Base-by-base conservation (phyloP, 2,113 vertebrate genomes). In the Erythrolamprus reginae region DNA sequence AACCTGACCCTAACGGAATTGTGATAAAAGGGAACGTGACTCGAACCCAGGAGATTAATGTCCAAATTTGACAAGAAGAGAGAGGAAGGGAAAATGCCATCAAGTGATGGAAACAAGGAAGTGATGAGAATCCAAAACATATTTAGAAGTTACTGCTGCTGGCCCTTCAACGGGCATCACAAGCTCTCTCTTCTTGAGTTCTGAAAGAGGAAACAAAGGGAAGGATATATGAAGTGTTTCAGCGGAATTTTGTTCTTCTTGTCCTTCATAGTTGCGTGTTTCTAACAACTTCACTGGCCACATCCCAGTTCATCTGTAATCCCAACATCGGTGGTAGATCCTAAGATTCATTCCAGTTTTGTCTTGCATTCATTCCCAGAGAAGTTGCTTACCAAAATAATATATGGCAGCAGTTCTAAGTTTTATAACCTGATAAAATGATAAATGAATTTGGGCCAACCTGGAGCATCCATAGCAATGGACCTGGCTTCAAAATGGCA, bases 21-120 rank as follows among this genome's bases (percentile, higher is more conserved):
- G 96, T 97, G 97, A 98, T 98, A 98, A 98, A 98, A 96, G 93
- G 96, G 96, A 97, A 96, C n/a, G 90, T 97, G 96, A 96, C 95
- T 91, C 0, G 88, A 3, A 3, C n/a, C 5, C 95, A 94, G 92
- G 95, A 97, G 97, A 97, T 97, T 97, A 95, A 97, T 97, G 97
- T 96, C 94, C 94, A 94, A 92, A 96, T 97, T 97, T 96, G 96
- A 96, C 97, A 97, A 95, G 96, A 96, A 89, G 91, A 90, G 56
- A 42, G 83, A 42, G 26, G 33, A n/a, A 38, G 77, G 50, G 51
- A 28, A 47, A 70, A 19, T 61, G n/a, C 23, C 86, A 52, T 48
- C 56, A 50, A 51, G 28, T 52, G 84, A 70, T 95, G 94, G 95
- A 96, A 96, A 93, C 93, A 90, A 89, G 90, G 87, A 95, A 92